Conservation (phyloP, 1,140 invertebrate species). For the Polypedilum pembai region DNA sequence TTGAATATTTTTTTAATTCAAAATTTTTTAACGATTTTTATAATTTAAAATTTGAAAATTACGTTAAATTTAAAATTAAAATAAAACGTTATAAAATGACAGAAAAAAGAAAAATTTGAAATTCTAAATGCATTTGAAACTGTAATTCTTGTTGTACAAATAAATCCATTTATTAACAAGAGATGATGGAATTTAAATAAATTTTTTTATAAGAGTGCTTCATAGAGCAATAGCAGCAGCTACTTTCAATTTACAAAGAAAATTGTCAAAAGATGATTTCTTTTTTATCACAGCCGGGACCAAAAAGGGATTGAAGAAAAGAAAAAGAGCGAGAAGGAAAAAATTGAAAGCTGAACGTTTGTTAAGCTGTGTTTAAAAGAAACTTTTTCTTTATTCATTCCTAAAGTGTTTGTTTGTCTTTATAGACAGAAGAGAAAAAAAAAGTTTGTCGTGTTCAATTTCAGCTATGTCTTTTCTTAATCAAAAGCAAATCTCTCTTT, state of each 20-base stretch:
- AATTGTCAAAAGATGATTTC: slow-evolving; percentile 9
- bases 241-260: slow-evolving; percentile 20
- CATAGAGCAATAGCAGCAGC: background rate
- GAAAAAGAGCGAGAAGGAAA: background rate
- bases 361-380: slow-evolving; percentile 13
- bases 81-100: background rate
- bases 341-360: slow-evolving; percentile 18
- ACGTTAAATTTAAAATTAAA: background rate
- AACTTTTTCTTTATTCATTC: slow-evolving; percentile 1
- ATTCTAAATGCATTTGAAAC: slow-evolving; percentile 11
- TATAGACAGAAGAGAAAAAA: background rate
- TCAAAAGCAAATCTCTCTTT: background rate
- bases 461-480: background rate
- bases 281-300: background rate
- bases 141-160: slow-evolving; percentile 23
- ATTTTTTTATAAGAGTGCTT: background rate
- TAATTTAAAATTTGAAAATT: background rate
- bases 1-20: background rate
- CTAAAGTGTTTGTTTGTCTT: slow-evolving; percentile 26
- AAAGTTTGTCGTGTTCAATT: slow-evolving; percentile 23
- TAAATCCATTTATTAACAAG: slow-evolving; percentile 23
- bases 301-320: background rate
- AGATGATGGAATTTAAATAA: background rate
- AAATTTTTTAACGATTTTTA: background rate
- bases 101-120: background rate